Percentiles rank a stretch among this genome's conserved stretches.
Conservation (phyloP, 2,797 vertebrate species). For the Chaunax sp. region DNA sequence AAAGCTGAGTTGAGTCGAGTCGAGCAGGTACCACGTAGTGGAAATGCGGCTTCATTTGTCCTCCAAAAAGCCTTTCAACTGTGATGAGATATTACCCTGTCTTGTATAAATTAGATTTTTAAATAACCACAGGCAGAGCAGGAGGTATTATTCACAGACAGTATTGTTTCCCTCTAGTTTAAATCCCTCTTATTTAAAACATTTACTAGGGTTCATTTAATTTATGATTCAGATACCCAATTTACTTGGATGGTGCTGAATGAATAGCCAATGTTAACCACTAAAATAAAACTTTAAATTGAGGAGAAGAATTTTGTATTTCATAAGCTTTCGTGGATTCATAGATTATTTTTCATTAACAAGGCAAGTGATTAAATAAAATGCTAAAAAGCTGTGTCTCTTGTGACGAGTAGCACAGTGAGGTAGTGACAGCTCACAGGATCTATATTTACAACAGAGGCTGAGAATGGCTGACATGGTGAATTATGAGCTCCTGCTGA, state of each 20-base stretch:
- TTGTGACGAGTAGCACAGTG: conserved; percentile 34
- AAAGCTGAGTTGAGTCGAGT: too few species aligned
- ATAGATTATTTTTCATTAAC: conserved; percentile 4
- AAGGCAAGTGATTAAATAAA: conserved; percentile 19
- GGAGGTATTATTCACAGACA: background rate
- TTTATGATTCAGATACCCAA: background rate
- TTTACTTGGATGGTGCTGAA: background rate
- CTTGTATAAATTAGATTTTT: background rate
- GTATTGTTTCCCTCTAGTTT: background rate
- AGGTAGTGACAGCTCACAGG: conserved; percentile 31
- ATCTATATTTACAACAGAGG: conserved; percentile 64
- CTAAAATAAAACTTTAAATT: conserved; percentile 2
- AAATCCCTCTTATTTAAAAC: conserved; percentile 6
- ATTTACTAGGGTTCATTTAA: conserved; percentile 10
- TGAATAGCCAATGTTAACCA: background rate
- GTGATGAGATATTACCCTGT: too few species aligned
- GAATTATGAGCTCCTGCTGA: conserved; percentile 69
- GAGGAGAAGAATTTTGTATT: background rate
- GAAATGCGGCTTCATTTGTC: too few species aligned
- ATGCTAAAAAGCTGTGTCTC: conserved; percentile 15
- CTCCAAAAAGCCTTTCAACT: too few species aligned
- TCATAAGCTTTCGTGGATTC: conserved; percentile 8
- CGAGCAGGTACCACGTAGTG: too few species aligned
- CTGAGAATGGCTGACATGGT: conserved; percentile 60
- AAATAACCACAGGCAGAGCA: conserved; percentile 5